Percentiles rank a stretch among this genome's conserved stretches.
Conservation (phyloP, 1,140 invertebrate genomes). For the Brachionus plicatilis region DNA sequence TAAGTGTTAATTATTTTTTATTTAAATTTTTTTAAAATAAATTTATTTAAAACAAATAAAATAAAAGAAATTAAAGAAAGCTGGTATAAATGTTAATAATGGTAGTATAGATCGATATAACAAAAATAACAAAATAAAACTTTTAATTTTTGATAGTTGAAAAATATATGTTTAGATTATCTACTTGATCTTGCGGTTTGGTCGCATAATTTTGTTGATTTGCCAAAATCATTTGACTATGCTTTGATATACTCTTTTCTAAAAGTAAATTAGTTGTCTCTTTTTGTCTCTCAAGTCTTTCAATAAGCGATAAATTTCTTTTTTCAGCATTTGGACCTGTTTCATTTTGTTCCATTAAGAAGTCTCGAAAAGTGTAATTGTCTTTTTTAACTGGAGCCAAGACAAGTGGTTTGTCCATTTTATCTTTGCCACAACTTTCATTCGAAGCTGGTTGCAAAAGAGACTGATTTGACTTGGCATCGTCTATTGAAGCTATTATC, state of each 20-base stretch:
- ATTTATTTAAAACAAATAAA: neutral
- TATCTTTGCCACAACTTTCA: neutral
- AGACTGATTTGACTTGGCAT: neutral
- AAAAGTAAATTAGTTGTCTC: slow-evolving; percentile 23
- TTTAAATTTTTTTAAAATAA: no score
- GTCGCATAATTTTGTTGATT: neutral
- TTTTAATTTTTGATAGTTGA: slow-evolving; percentile 6
- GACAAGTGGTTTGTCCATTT: neutral
- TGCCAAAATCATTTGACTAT: neutral
- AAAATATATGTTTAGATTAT: neutral
- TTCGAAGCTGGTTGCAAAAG: neutral
- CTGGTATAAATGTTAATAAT: neutral
- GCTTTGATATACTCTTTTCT: slow-evolving; percentile 18
- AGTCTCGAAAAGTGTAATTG: neutral
- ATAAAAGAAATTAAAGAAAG: neutral
- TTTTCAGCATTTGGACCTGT: neutral
- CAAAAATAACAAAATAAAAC: neutral
- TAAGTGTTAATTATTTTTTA: no score
- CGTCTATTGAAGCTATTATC: neutral
- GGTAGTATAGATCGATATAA: neutral
- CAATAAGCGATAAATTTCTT: neutral
- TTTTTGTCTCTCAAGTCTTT: slow-evolving; percentile 33
- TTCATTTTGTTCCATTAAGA: neutral
- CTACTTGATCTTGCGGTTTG: neutral
- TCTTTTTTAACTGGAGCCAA: neutral